Evolutionary conservation across 1,140 invertebrate species (phyloP), one percentile per base, ranked within the genome.

Genomic region (Ceratina japonica): DNA sequence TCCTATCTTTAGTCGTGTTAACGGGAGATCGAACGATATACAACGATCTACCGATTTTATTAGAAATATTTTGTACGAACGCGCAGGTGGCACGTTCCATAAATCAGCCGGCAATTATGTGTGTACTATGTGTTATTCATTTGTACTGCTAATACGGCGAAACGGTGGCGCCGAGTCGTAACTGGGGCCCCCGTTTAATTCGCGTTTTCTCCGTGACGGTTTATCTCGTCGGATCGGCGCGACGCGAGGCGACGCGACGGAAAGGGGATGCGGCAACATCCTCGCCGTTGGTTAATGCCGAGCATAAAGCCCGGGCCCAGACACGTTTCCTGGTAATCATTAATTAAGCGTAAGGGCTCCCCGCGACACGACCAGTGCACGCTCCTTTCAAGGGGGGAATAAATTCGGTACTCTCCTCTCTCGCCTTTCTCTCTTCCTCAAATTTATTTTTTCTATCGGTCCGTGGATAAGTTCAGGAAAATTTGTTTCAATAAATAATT

Each of bases 251-350:
- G 18, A 15, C 52, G 52, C 18, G 52, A 54, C 12, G 72, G 73
- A 69, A 68, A 54, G 70, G 79, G 68, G 75, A 83, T 44, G 31
- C 73, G 16, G 68, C 70, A 15, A 65, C 24, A 75, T 44, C 73
- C 63, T 65, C 72, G 62, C 62, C 62, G 81, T 80, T 86, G 83
- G 84, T 81, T 86, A 79, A 80, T 76, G 82, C 81, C 71, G 80
- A 69, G 83, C 83, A 87, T 87, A 88, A 87, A 87, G 81, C 75
- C 84, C 78, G 72, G 76, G 79, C 83, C 87, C 89, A 90, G 88
- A 91, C 90, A 89, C 87, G 88, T 91, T 92, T 92, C 90, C 88
- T 83, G 86, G 91, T 91, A 91, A 91, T 91, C 91, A 90, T 92
- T 92, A 92, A 92, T 92, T 91, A 92, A 91, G 90, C 90, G 86